phyloP scores from a whole-genome alignment of 2,888 invertebrate species.

The Cacoxenus indagator region DNA sequence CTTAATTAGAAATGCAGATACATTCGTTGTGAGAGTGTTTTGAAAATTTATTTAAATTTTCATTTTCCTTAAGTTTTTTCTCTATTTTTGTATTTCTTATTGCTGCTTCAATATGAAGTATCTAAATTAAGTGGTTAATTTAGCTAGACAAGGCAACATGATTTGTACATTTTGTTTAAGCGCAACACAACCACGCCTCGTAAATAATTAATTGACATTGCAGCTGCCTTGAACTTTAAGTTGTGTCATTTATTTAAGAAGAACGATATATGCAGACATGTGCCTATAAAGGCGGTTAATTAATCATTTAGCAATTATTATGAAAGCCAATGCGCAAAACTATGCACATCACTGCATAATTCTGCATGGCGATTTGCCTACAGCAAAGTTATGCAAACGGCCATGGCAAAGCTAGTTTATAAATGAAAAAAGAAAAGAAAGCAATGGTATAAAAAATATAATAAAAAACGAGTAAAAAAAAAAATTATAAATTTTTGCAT shows the following conservation, averaged over 20 bases:
- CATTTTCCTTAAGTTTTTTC: background rate
- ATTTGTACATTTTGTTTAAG: constrained; percentile 4
- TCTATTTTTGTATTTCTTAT: background rate
- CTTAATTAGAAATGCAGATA: constrained; percentile 42
- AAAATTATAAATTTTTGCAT: background rate
- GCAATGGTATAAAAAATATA: background rate
- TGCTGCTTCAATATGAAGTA: background rate
- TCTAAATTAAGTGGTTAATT: constrained; percentile 8
- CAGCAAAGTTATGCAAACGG: background rate
- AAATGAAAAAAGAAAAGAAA: constrained; percentile 40
- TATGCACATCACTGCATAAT: constrained; percentile 25
- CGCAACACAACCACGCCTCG: background rate
- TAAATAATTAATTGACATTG: constrained; percentile 50
- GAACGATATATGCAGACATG: background rate
- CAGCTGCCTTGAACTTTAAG: constrained; percentile 25
- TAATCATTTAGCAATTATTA: constrained; percentile 47
- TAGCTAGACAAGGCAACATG: constrained; percentile 2
- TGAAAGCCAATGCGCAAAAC: constrained; percentile 1
- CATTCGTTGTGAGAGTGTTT: background rate
- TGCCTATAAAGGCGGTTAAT: constrained; percentile 32
- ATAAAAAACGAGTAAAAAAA: background rate
- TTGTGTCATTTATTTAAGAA: constrained; percentile 6
- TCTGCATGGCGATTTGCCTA: constrained; percentile 34
- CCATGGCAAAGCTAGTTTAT: background rate
- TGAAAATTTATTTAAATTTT: constrained; percentile 19